Base-by-base conservation (phyloP, 1,140 invertebrate species). In the Lasaia peninsularis region DNA sequence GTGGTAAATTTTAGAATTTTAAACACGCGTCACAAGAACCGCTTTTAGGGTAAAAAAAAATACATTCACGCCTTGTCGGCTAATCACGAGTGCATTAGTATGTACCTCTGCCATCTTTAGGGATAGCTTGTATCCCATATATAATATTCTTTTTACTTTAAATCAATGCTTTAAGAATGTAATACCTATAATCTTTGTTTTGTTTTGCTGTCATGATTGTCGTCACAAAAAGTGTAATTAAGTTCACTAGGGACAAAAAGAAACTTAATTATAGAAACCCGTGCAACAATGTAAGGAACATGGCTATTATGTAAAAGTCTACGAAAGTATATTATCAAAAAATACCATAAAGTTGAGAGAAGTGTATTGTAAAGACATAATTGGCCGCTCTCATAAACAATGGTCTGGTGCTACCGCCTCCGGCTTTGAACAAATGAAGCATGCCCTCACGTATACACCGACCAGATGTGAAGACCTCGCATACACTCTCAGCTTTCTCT, bases 311-410 rank as follows among this genome's bases (percentile, higher is more conserved):
- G 44, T 56, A 56, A 67, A 70, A 55, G 20, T 55, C 64, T 65
- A 65, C 37, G 33, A 49, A 31, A n/a, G 51, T 49, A 63, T 71
- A 62, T 78, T 67, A 78, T 75, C 72, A 77, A 70, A 78, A 75
- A 71, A 81, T 75, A 73, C 66, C 61, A 64, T 68, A 72, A 73
- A 75, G 56, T 52, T 71, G 62, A 74, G 77, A 74, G 65, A 73
- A 71, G 63, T 80, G 67, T 77, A 72, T 74, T 78, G 73, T 80
- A 73, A 83, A 78, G 73, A 78, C 76, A 75, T 80, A 86, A 86
- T 86, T 81, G 80, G 75, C 65, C 66, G 71, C 74, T 78, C 74
- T 71, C 71, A 70, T 78, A 86, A 78, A 83, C 82, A 86, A 81
- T 79, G 64, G 73, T 62, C 58, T 65, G 79, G 74, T 75, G 74